These are phyloP conservation scores for Balanococcus diminutus DNA, from an alignment of 2,888 invertebrate genomes.

Conservation along the genomic window DNA sequence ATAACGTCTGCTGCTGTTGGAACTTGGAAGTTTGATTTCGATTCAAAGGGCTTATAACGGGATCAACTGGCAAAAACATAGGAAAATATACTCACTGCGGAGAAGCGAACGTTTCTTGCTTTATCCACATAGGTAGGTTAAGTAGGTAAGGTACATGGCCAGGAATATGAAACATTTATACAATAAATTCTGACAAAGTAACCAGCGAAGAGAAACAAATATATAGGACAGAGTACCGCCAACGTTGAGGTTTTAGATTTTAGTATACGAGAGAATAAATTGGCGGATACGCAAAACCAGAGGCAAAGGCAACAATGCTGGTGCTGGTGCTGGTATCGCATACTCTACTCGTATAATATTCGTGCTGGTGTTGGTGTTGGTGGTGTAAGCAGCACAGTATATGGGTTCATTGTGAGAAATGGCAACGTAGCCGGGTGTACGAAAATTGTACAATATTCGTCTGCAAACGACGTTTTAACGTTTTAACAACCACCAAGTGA, in stretches of 20 bases:
- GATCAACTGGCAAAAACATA: no score
- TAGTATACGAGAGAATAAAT: neutral
- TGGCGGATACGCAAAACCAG: neutral
- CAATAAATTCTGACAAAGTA: neutral
- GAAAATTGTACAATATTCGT: slow-evolving; percentile 9
- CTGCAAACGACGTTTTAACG: slow-evolving; percentile 22
- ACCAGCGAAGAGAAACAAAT: neutral
- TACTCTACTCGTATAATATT: neutral
- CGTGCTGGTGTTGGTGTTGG: neutral
- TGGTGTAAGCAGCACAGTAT: no score
- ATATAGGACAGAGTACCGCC: neutral
- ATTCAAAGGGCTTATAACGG: no score
- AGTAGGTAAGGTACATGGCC: no score
- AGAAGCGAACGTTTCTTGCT: no score
- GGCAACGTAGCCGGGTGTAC: neutral
- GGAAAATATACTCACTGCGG: no score
- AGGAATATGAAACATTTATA: no score
- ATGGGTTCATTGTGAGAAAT: neutral
- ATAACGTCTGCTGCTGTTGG: no score
- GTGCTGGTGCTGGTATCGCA: neutral
- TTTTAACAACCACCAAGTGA: neutral
- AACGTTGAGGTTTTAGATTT: no score
- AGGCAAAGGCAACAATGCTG: neutral
- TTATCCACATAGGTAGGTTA: no score
- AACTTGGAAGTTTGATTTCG: no score